Evolutionary conservation across 2,113 vertebrate species (phyloP), one percentile per base, ranked within the genome.

Genomic region (Carlito syrichta): DNA sequence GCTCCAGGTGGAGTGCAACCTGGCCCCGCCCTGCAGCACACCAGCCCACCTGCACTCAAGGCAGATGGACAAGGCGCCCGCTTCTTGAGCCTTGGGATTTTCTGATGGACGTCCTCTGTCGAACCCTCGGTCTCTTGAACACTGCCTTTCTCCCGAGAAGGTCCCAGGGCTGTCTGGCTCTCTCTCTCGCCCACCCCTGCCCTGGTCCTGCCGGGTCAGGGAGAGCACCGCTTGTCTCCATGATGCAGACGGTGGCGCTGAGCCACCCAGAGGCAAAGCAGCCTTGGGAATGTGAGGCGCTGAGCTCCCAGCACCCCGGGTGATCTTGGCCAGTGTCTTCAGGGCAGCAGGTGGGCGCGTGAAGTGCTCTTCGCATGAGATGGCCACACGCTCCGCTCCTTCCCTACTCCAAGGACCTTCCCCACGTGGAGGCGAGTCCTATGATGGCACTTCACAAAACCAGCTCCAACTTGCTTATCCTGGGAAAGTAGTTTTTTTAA

Each of bases 91-190:
- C 91, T 84, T 87, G 88, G 90, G 88, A 71, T 96, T 73, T 78
- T 56, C 56, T 6, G 73, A 45, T 87, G 45, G 54, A 30, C 88
- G 32, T 38, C 68, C 77, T 91, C 87, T 23, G 45, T 54, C 19
- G 73, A 71, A n/a, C 58, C 32, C 83, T 95, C 96, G 77, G 82
- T 93, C 97, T 86, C 93, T 94, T 89, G 91, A 96, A 93, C 56
- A 93, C 86, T 84, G 95, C 88, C 96, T 96, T 97, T 94, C 83
- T 96, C 62, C 11, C 52, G 81, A 97, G 91, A 91, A 95, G 87
- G 52, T 30, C 10, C 16, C 50, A 32, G 93, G 35, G 79, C 63
- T 96, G 86, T 87, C 62, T 54, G 56, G 43, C 32, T 66, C 69
- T 62, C 17, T 62, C 17, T 69, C 62, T 96, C 38, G 16, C 73